Base-by-base conservation (phyloP, 2,888 invertebrate genomes). In the Pediacus dermestoides region DNA sequence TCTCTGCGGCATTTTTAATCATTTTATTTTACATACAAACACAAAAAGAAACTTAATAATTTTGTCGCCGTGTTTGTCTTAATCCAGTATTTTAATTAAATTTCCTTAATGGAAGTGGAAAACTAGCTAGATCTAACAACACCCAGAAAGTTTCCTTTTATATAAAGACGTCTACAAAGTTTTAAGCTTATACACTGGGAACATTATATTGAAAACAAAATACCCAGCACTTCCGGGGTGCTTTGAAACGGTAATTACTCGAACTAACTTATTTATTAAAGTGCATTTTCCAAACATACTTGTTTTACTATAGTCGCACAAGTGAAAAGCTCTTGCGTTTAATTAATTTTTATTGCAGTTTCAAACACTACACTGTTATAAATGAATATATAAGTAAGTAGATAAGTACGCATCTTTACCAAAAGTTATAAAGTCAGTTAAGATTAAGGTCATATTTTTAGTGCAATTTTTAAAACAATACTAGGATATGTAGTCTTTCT, bases 161-260 rank as follows among this genome's bases (percentile, higher is more conserved):
- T 42, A 48, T 52, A 51, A 50, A 55, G 55, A 53, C 55, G 55
- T 55, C 55, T 55, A 43, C 44, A 40, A 50, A 46, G 55, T 46
- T 53, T 44, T 11, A 14, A 25, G 25, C 32, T 23, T 43, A 39
- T 8, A 11, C 7, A 31, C 25, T 18, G 10, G 36, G 32, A 41
- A 35, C 37, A 34, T 7, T 18, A 18, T 42, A 46, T 49, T 39
- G 46, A 40, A 44, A 44, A 42, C 31, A 42, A 37, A 42, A 35
- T 44, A 34, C 32, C 33, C 16, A 36, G 34, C 36, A 34, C 37
- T 42, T 42, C 42, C 46, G 36, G 8, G 37, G 46, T 37, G 42
- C 30, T 41, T 23, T 37, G 30, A 30, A 30, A 30, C 9, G 16
- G 31, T 8, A 31, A 16, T 16, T 31, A 12, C 16, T 28, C 12